Percentiles rank a stretch among this genome's conserved stretches.
phyloP scores from a whole-genome alignment of 2,797 vertebrate species.

The Anguilla pacifica region DNA sequence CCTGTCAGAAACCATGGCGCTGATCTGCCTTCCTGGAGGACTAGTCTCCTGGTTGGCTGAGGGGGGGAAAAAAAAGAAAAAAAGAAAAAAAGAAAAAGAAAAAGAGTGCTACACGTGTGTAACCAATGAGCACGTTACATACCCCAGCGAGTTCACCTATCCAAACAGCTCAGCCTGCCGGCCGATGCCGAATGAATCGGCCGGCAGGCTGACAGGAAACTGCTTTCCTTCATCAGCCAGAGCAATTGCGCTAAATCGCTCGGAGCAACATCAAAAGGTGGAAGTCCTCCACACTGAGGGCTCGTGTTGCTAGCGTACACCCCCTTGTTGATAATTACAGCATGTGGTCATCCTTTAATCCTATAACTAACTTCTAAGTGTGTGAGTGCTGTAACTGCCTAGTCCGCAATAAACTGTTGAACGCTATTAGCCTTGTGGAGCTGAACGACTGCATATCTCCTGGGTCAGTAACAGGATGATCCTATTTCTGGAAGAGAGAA shows the following conservation, averaged over 20 bases:
- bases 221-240: not conserved
- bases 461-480: not conserved
- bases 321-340: not conserved
- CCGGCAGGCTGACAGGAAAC: not conserved
- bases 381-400: not conserved
- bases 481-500: not conserved
- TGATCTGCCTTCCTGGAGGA: conserved; percentile 3
- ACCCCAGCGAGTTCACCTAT: not conserved
- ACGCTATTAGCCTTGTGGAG: not conserved
- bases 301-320: not conserved
- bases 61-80: too few species aligned
- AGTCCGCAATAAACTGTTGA: not conserved
- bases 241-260: not conserved
- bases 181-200: not conserved
- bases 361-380: not conserved
- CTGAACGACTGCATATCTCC: conserved; percentile 2
- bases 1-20: not conserved
- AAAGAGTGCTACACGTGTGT: not conserved
- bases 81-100: not conserved
- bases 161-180: not conserved
- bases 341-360: conserved; percentile 1
- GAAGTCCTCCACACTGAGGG: not conserved
- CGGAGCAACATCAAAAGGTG: not conserved
- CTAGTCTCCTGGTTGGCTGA: not conserved
- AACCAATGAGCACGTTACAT: not conserved